A percentile compares a stretch with the other conserved stretches of the same genome.
phyloP scores from a whole-genome alignment of 2,888 invertebrate genomes.

The Luperina nickerlii region DNA sequence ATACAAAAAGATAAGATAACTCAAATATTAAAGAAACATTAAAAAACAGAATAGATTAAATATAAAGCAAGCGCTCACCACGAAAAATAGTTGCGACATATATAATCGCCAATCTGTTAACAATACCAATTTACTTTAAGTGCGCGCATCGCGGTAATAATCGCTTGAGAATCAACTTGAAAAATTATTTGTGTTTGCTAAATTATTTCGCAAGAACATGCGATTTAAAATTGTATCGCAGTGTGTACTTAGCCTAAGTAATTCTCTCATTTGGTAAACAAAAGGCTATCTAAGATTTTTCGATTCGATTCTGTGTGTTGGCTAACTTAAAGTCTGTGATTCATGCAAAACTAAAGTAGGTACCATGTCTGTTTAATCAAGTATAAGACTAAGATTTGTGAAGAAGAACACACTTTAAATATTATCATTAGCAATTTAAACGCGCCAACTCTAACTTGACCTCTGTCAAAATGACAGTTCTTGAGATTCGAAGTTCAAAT shows the following conservation, averaged over 20 bases:
- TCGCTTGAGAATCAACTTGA: too few relatives aligned
- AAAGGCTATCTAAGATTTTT: neutral
- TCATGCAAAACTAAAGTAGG: neutral
- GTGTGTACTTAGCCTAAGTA: too few relatives aligned
- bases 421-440: slow-evolving; percentile 31
- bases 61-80: too few relatives aligned
- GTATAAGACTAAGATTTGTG: neutral
- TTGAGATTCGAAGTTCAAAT: slow-evolving; percentile 17
- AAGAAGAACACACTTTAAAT: neutral
- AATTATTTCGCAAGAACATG: too few relatives aligned
- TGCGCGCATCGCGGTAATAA: too few relatives aligned
- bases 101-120: too few relatives aligned
- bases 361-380: slow-evolving; percentile 11
- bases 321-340: neutral
- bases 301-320: neutral
- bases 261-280: neutral
- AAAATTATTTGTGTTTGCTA: too few relatives aligned
- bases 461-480: slow-evolving; percentile 28
- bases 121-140: too few relatives aligned
- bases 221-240: too few relatives aligned
- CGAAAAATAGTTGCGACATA: too few relatives aligned
- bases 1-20: too few relatives aligned
- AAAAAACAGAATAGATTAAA: neutral
- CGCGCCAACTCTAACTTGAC: slow-evolving; percentile 63
- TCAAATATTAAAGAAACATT: neutral